Base-by-base conservation (phyloP, 2,888 invertebrate species). In the Minunthozetes semirufus region DNA sequence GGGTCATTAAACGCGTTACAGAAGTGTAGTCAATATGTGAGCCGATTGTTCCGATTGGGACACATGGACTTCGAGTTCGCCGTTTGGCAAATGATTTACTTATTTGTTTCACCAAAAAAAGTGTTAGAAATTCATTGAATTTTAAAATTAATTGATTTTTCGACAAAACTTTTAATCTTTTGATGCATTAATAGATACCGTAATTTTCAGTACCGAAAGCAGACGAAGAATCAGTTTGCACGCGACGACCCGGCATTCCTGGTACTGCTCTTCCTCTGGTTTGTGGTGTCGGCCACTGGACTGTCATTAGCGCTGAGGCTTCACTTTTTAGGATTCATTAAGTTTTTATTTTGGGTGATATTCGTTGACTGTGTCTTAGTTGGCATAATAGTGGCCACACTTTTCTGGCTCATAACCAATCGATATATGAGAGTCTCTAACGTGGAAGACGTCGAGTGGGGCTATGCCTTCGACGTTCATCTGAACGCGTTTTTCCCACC, bases 11-110 rank as follows among this genome's bases (percentile, higher is more conserved):
- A 70, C 50, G 76, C 76, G 15, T 15, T 76, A 42, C 68, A 73
- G 61, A 76, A 76, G 61, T 73, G 76, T 50, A 75, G 15, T 33
- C 66, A 91, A 85, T 94, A 94, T 84, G 85, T 95, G 72, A 85
- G 92, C 79, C 87, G 93, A 81, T 84, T 94, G 76, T 86, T 93
- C 76, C 92, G 93, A 83, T 94, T 95, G 82, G 89, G 92, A 81
- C 97, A 98, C 85, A 99, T 99, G 98, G 98, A 99, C 85, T 99
- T 99, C 85, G 96, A 99, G 83, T 98, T 95, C 85, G 98, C 98
- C 0, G 86, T 91, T n/a, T 99, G 98, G 98, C 98, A 99, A 87
- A 97, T 98, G 94, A 84, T 96, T 0, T 96, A 96, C 83, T 85
- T 99, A 77, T 92, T 99, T 82, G 87, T 92, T 75, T 87, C 94